Evolutionary conservation across 2,888 invertebrate genomes (phyloP).

Genomic region (Strigamia maritima): DNA sequence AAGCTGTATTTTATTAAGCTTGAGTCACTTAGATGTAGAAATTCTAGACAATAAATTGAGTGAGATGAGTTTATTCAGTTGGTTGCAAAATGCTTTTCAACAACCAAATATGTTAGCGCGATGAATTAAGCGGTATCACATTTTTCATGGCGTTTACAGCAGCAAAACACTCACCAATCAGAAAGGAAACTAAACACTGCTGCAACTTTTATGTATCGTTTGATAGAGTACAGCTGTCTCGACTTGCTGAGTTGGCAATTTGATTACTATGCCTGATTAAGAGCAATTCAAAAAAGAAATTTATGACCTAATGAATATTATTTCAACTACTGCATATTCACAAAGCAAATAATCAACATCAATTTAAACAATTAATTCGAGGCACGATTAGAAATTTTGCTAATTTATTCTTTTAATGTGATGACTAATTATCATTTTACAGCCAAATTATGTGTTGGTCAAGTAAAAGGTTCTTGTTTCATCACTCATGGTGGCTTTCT

Average conservation of each 20-base stretch:
- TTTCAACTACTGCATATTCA: neutral
- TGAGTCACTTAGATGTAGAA: neutral
- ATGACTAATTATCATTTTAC: neutral
- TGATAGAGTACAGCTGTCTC: conserved; percentile 17
- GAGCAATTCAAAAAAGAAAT: neutral
- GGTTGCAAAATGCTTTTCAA: conserved; percentile 13
- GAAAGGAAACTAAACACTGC: conserved; percentile 6
- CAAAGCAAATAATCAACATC: neutral
- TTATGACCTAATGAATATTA: neutral
- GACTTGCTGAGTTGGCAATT: neutral
- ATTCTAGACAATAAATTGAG: neutral
- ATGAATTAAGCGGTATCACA: conserved; percentile 17
- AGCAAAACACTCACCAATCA: conserved; percentile 26
- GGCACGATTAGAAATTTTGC: neutral
- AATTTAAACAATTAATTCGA: neutral
- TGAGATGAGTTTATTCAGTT: conserved; percentile 19
- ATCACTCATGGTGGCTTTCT: neutral
- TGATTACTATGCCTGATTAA: neutral
- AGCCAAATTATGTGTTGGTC: neutral
- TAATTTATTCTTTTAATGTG: neutral
- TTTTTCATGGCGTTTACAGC: conserved; percentile 17
- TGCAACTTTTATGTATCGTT: conserved; percentile 2
- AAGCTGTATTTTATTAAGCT: neutral
- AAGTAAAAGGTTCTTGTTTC: neutral
- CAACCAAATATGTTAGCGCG: conserved; percentile 4